Percentiles rank a stretch among this genome's conserved stretches.
Evolutionary conservation across 2,113 vertebrate species (phyloP).

Genomic region (Centropristis striata): DNA sequence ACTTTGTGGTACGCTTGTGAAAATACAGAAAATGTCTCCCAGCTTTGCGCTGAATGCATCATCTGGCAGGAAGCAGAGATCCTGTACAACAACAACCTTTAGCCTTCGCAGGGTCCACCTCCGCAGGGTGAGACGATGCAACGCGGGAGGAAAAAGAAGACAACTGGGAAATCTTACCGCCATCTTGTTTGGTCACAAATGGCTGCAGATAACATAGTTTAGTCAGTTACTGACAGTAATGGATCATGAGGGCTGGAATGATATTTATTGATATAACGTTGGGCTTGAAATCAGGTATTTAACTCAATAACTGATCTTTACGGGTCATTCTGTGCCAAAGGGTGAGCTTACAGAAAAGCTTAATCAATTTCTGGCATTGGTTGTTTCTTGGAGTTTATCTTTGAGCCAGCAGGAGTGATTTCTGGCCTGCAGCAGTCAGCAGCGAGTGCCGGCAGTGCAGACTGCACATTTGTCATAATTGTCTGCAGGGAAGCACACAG

Average conservation of each 20-base stretch:
- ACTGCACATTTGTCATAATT: conserved; percentile 73
- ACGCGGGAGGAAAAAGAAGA: conserved; percentile 26
- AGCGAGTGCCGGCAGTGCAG: conserved; percentile 40
- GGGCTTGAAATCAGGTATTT: conserved; percentile 19
- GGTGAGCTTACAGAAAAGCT: conserved; percentile 57
- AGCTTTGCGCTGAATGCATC: conserved; percentile 8
- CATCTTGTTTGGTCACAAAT: conserved; percentile 37
- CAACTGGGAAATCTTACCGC: conserved; percentile 24
- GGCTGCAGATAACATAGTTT: conserved; percentile 42
- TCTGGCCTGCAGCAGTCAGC: conserved; percentile 57
- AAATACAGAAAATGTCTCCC: neutral
- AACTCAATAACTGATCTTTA: conserved; percentile 35
- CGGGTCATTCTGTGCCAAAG: conserved; percentile 26
- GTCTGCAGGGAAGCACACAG: conserved; percentile 60
- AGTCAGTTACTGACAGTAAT: conserved; percentile 49
- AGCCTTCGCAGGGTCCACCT: conserved; percentile 1
- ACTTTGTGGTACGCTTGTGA: conserved; percentile 2
- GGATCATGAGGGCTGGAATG: conserved; percentile 45
- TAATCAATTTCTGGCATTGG: conserved; percentile 30
- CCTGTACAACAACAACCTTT: neutral
- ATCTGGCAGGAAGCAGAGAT: conserved; percentile 3
- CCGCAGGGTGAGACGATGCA: neutral
- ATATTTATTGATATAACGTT: conserved; percentile 33
- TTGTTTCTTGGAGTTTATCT: conserved; percentile 66
- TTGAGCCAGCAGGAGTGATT: conserved; percentile 57